Conservation (phyloP, 2,888 invertebrate species). For the Leptothorax acervorum region DNA sequence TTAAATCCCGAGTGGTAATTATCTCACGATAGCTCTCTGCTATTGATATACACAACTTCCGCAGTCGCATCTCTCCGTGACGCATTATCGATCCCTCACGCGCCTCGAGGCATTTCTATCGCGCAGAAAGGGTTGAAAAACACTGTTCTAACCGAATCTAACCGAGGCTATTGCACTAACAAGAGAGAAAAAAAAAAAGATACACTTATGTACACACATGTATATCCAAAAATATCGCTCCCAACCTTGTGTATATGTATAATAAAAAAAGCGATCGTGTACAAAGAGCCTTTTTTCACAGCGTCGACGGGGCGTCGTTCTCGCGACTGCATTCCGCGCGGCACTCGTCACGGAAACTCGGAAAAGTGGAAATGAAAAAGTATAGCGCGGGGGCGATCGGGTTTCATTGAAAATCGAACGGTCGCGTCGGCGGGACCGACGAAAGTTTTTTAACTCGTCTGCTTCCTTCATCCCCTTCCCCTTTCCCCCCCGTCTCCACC, state of each 20-base stretch:
- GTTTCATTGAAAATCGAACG: constrained; percentile 71
- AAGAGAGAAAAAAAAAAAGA: constrained; percentile 35
- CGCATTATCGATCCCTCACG: neutral
- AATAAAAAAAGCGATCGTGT: constrained; percentile 59
- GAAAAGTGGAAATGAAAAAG: constrained; percentile 62
- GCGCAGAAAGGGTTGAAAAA: constrained; percentile 52
- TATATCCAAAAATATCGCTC: constrained; percentile 41
- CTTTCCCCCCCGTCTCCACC: neutral
- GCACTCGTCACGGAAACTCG: constrained; percentile 48
- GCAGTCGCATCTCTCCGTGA: neutral
- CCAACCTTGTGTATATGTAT: constrained; percentile 58
- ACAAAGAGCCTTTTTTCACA: constrained; percentile 58
- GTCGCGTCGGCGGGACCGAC: constrained; percentile 49
- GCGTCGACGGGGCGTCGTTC: constrained; percentile 61
- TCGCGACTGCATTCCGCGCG: constrained; percentile 60
- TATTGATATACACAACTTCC: constrained; percentile 22
- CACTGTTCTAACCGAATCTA: constrained; percentile 68
- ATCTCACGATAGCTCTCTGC: neutral
- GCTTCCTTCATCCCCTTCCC: neutral
- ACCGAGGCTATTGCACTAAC: constrained; percentile 67
- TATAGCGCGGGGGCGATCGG: constrained; percentile 55
- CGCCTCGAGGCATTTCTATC: constrained; percentile 1
- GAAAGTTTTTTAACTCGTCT: constrained; percentile 65
- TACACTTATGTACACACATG: constrained; percentile 11
- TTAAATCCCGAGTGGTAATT: neutral